Conservation (phyloP, 2,113 vertebrate genomes). For the Zingel zingel region DNA sequence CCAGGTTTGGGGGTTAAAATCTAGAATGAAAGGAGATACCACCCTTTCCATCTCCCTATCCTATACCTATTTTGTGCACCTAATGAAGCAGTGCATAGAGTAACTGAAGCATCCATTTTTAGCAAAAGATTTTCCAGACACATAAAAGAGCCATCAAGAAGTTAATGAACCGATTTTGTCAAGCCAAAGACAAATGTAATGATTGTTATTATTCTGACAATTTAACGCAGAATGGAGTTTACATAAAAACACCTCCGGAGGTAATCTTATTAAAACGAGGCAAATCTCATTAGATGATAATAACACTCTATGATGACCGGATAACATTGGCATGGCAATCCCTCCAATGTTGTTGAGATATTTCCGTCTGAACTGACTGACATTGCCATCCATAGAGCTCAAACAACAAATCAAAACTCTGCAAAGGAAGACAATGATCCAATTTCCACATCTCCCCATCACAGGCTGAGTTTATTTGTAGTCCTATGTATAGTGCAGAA, state of each 20-base stretch:
- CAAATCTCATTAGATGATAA: background rate
- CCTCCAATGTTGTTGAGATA: no score
- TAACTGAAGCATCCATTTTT: slow-evolving; percentile 5
- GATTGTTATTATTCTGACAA: background rate
- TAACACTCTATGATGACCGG: background rate
- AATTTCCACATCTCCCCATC: background rate
- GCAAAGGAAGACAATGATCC: background rate
- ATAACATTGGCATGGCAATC: background rate
- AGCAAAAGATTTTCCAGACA: slow-evolving; percentile 7
- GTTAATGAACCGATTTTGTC: slow-evolving; percentile 4
- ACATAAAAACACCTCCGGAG: background rate
- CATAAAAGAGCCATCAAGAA: slow-evolving; percentile 1
- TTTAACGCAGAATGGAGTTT: slow-evolving; percentile 5
- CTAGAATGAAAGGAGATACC: background rate
- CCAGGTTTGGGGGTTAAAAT: slow-evolving; percentile 1
- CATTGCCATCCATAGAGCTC: background rate
- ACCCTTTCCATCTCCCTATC: background rate
- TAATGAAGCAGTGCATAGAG: slow-evolving; percentile 14
- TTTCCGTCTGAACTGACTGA: background rate
- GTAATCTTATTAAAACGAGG: background rate
- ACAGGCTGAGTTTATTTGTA: background rate
- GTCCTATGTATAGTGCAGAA: background rate
- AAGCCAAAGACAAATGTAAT: background rate
- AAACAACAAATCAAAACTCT: background rate
- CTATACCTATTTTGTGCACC: background rate